Evolutionary conservation across 2,113 vertebrate genomes (phyloP), one percentile per base, ranked within the genome.

Genomic region (Ammodramus savannarum): DNA sequence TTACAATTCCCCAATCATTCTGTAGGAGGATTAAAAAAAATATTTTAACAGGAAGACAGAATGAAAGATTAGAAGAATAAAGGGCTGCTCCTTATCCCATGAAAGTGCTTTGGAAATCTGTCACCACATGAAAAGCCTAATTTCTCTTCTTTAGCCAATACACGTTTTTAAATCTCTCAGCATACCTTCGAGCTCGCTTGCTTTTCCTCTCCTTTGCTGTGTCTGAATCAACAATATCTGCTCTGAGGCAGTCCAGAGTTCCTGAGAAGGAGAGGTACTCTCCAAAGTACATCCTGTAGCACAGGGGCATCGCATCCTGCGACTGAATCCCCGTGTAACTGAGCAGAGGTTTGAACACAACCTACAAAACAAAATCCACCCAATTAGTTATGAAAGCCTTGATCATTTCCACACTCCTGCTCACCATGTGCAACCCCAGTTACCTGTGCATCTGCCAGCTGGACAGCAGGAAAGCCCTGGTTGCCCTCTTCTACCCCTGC

Each of bases 401-500:
- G 16, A 48, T 38, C 15, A 52, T 34, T 58, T 13, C 11, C n/a
- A 18, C 11, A 18, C 9, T 49, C 48, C 8, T 43, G 32, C 61
- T 59, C 29, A 16, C 15, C 43, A 19, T 39, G 43, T 49, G 32
- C 27, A 62, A 48, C 13, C 10, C 81, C 26, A 29, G 43, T 39
- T 90, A 99, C 99, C 98, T 99, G 99, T 49, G 99, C 99, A 67
- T 99, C 99, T n/a, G 99, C 99, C 59, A 99, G 98, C 86, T 99
- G 99, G 65, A 99, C 99, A 34, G 99, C 99, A 73, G 99, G 99
- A 19, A 99, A 99, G 25, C 99, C 99, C 85, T 98, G 98, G 93
- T 99, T 99, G 11, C 98, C 98, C 90, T 99, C 99, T 94, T 99
- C 99, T 4, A 99, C 98, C 52, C 99, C 98, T 9, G 97, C 98